Evolutionary conservation across 2,888 invertebrate genomes (phyloP).

Genomic region (Molorchus minor): DNA sequence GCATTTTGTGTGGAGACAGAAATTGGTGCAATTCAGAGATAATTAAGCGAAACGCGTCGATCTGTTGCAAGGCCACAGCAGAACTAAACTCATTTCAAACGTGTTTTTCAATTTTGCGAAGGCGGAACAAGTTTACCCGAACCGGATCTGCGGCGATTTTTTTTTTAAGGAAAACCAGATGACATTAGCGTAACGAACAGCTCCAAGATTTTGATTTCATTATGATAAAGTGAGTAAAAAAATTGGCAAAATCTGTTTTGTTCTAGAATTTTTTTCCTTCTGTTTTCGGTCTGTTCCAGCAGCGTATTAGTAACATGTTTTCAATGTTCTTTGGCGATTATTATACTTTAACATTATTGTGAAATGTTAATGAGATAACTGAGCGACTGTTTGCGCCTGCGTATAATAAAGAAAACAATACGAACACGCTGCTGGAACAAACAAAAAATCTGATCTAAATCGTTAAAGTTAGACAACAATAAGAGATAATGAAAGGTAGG

Average conservation of each 20-base stretch:
- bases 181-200: conserved; percentile 5
- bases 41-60: conserved; percentile 16
- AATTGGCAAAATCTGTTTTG: not conserved
- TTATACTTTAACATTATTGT: not conserved
- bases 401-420: too few relatives aligned
- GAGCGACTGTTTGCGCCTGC: not conserved
- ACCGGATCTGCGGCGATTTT: conserved; percentile 47
- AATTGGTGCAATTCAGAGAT: not conserved
- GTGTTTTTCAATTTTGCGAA: conserved; percentile 46
- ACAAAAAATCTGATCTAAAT: too few relatives aligned
- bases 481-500: too few relatives aligned
- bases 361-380: not conserved
- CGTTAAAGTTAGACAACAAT: too few relatives aligned
- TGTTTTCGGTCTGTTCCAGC: too few relatives aligned
- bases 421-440: too few relatives aligned
- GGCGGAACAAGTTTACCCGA: conserved; percentile 51
- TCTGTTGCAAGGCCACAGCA: conserved; percentile 43
- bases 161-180: conserved; percentile 20
- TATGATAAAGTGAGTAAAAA: not conserved
- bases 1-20: conserved; percentile 12
- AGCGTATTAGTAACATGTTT: too few relatives aligned
- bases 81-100: conserved; percentile 37
- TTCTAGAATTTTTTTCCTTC: not conserved
- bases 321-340: not conserved
- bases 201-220: not conserved